A percentile compares a stretch with the other conserved stretches of the same genome.
Evolutionary conservation across 2,113 vertebrate genomes (phyloP).

Genomic region (Dasyornis broadbenti): DNA sequence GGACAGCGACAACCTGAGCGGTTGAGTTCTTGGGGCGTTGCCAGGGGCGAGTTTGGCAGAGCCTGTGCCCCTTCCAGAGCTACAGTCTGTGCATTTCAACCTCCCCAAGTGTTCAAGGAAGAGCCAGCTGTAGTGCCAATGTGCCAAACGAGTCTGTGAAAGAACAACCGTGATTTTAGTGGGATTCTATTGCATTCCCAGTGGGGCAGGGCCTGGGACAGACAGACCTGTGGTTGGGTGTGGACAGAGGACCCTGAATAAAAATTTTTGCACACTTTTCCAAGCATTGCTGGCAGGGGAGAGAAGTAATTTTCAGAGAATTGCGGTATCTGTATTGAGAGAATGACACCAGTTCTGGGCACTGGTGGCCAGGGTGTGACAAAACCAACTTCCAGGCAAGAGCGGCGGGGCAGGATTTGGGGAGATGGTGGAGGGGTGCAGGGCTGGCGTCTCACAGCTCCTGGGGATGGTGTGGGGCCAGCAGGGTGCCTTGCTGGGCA

Average conservation of each 20-base stretch:
- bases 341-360: not conserved
- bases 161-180: not conserved
- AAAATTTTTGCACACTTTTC: not conserved
- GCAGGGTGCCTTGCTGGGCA: not conserved
- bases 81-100: constrained; percentile 22
- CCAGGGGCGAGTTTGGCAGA: not conserved
- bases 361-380: not conserved
- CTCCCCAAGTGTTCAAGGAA: not conserved
- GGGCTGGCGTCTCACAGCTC: not conserved
- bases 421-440: not conserved
- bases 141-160: constrained; percentile 55
- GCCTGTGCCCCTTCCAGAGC: not conserved
- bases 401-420: not conserved
- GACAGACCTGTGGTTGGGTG: not conserved
- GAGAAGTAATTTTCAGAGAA: not conserved
- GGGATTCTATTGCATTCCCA: not conserved
- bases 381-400: constrained; percentile 13
- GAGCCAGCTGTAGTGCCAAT: not conserved
- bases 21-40: constrained; percentile 6
- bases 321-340: not conserved
- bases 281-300: not conserved
- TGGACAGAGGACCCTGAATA: not conserved
- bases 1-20: not conserved
- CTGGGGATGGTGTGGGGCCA: not conserved
- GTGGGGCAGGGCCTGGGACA: not conserved